Evolutionary conservation across 37 sponge, comb jelly and placozoan species (phyloP), one percentile per base, ranked within the genome.

Genomic region (Halichondria panicea): DNA sequence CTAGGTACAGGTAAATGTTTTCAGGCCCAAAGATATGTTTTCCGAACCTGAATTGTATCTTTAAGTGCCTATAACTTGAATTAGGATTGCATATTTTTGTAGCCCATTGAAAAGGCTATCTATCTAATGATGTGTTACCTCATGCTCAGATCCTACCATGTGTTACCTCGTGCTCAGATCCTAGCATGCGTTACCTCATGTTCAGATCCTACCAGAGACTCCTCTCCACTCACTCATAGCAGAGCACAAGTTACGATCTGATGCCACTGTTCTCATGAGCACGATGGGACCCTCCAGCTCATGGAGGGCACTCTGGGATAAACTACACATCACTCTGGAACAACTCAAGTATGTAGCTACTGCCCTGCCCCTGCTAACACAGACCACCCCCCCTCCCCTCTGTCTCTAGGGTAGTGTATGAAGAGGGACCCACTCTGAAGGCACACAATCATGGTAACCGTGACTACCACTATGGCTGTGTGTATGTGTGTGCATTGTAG

Each of bases 261-360:
- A 61, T 60, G 44, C 80, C 24, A 58, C 72, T 80, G 71, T 80
- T n/a, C 44, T 80, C 32, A 37, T 71, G 71, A 44, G 44, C 50
- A 70, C 80, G 19, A 71, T 80, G n/a, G 80, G 80, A n/a, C 27
- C 35, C 46, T 43, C 36, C 43, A 39, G 36, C 2, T 35, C 80
- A 27, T 80, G 59, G 71, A 33, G 32, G 2, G 71, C 70, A 9
- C 61, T 80, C 8, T 80, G 80, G 80, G 36, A 36, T 21, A 70
- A 70, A 44, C 35, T 80, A 37, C 43, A 70, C 13, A 59, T 43
- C 12, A 80, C 80, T 31, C 50, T 80, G 43, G 30, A 45, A 3
- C 80, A 80, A 31, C 57, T 80, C 50, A 70, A 48, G 80, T 80
- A 28, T 58, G n/a, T 11, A 3, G 2, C 19, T 34, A 7, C n/a